Percentiles rank a stretch among this genome's conserved stretches.
These are phyloP conservation scores for Doryteuthis pealeii DNA, from an alignment of 1,140 invertebrate genomes.

Conservation along the genomic window DNA sequence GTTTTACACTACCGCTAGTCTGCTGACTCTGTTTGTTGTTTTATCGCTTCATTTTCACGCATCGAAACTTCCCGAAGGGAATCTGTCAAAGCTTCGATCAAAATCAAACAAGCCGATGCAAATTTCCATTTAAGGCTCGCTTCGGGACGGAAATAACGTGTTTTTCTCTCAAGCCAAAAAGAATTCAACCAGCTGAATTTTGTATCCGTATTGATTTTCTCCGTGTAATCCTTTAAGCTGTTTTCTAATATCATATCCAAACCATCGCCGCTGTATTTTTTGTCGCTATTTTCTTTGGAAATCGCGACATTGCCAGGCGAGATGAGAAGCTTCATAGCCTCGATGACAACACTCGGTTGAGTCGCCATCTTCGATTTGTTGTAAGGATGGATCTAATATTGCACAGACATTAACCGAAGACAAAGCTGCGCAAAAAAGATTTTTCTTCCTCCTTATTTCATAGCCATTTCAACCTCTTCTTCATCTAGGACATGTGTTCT, in stretches of 20 bases:
- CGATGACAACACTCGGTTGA: not conserved
- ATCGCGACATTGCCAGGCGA: not conserved
- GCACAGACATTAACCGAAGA: no score
- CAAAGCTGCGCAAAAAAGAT: no score
- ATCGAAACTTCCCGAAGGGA: not conserved
- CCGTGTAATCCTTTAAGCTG: not conserved
- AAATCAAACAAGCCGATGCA: not conserved
- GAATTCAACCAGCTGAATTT: not conserved
- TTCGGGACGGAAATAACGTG: not conserved
- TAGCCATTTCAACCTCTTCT: no score
- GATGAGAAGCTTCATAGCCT: not conserved
- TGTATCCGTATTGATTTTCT: not conserved
- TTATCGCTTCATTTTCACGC: no score
- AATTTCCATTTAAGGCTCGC: slow-evolving; percentile 3
- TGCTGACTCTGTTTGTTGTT: not conserved
- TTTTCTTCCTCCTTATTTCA: no score
- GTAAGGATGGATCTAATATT: no score
- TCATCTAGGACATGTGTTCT: no score
- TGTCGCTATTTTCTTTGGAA: not conserved
- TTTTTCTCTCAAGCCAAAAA: not conserved
- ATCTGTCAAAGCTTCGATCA: not conserved
- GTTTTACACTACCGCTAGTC: not conserved
- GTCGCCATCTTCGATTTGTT: not conserved
- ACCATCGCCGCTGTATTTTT: not conserved
- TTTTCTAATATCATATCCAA: slow-evolving; percentile 6